Conservation (phyloP, 2,888 invertebrate species). For the Thereva unica region DNA sequence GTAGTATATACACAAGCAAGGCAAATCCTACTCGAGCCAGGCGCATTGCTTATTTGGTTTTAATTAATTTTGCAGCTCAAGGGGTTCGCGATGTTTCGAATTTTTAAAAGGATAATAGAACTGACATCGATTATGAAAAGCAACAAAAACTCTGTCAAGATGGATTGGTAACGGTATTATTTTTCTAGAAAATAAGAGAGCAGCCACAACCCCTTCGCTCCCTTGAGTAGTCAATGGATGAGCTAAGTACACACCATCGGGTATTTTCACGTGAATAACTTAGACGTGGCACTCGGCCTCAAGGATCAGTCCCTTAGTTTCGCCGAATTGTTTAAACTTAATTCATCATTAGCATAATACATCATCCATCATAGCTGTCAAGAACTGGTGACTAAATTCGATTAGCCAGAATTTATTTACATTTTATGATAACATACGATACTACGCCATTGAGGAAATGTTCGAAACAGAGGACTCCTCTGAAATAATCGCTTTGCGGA, state of each 20-base stretch:
- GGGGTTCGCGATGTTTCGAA: slow-evolving; percentile 20
- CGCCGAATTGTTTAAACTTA: slow-evolving; percentile 43
- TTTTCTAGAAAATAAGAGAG: background rate
- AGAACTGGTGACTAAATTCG: slow-evolving; percentile 44
- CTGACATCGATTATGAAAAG: slow-evolving; percentile 27
- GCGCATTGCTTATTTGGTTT: slow-evolving; percentile 36
- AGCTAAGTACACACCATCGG: background rate
- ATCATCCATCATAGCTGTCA: slow-evolving; percentile 45
- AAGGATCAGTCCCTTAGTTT: slow-evolving; percentile 29
- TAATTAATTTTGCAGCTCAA: slow-evolving; percentile 36
- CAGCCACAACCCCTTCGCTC: background rate
- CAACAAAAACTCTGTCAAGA: slow-evolving; percentile 31
- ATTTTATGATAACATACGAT: slow-evolving; percentile 39
- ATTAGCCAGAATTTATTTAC: slow-evolving; percentile 44
- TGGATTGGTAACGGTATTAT: slow-evolving; percentile 31
- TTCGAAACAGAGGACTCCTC: no score
- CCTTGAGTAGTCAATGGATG: background rate
- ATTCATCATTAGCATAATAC: slow-evolving; percentile 45
- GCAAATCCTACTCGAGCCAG: background rate
- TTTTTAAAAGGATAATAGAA: slow-evolving; percentile 2
- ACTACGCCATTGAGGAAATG: background rate
- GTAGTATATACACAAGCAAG: no score
- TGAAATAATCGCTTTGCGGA: no score
- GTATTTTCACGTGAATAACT: slow-evolving; percentile 22
- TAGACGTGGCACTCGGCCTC: slow-evolving; percentile 13